Percentiles rank a stretch among this genome's conserved stretches.
Evolutionary conservation across 2,888 invertebrate genomes (phyloP).

Genomic region (Scotopteryx bipunctaria): DNA sequence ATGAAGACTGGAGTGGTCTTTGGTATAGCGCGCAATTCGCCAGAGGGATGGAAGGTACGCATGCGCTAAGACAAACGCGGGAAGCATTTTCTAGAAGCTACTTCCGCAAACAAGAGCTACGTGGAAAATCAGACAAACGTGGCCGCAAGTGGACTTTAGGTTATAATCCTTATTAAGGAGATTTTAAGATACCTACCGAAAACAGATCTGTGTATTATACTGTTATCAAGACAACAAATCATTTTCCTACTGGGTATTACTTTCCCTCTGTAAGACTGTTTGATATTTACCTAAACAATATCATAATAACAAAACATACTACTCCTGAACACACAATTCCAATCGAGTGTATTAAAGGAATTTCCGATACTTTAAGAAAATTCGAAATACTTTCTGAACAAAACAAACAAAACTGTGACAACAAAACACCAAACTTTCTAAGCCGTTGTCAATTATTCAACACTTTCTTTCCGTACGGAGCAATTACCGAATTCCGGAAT

Average conservation of each 20-base stretch:
- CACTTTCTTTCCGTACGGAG: slow-evolving; percentile 12
- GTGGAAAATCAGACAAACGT: slow-evolving; percentile 38
- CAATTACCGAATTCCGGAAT: slow-evolving; percentile 32
- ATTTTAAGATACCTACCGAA: background rate
- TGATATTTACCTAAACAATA: background rate
- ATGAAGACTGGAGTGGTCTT: slow-evolving; percentile 53
- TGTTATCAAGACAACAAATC: background rate
- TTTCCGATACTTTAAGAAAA: too few species aligned
- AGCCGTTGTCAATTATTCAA: slow-evolving; percentile 16
- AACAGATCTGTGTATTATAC: background rate
- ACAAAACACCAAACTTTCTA: background rate
- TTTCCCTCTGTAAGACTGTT: too few species aligned
- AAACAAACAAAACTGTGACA: background rate
- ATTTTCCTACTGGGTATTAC: background rate
- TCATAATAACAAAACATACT: too few species aligned
- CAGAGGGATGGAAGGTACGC: slow-evolving; percentile 64
- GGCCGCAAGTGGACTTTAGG: slow-evolving; percentile 29
- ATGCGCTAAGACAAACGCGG: slow-evolving; percentile 73
- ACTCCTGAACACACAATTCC: too few species aligned
- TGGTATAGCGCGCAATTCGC: slow-evolving; percentile 62
- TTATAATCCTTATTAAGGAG: slow-evolving; percentile 21
- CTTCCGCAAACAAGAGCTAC: slow-evolving; percentile 52
- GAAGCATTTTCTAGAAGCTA: slow-evolving; percentile 73
- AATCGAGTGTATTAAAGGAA: too few species aligned
- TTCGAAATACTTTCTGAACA: too few species aligned